Base-by-base conservation (phyloP, 2,797 vertebrate species). In the Sebastes cheni region DNA sequence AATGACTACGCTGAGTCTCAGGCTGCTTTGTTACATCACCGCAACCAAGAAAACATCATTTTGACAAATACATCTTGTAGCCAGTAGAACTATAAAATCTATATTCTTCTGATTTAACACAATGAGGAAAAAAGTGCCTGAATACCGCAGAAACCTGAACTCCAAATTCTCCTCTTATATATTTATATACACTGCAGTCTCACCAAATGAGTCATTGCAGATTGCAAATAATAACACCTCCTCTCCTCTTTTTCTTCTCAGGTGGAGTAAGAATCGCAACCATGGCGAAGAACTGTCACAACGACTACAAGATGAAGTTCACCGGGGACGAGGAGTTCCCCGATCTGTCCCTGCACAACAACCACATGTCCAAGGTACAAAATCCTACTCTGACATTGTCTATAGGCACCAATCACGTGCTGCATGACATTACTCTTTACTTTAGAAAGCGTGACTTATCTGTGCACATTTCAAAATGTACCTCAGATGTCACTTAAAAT, bases 211-310 rank as follows among this genome's bases (percentile, higher is more conserved):
- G 13, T 52, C 54, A 16, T 12, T 34, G 5, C 30, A 72, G 22
- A 36, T 36, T 36, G 2, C 13, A 5, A 46, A 27, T 18, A 66
- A 50, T 23, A n/a, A 65, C 1, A n/a, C 2, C 8, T 67, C 20
- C 14, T 18, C 16, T 42, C 4, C 2, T 5, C 9, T 69, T 22
- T 58, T 22, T 3, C 18, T 36, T 42, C 46, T 64, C 88, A 97
- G 96, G 88, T 88, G 87, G 86, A 90, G 74, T 83, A 86, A 91
- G 30, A 92, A 88, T 73, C n/a, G 83, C 95, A 97, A 69, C 92
- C 96, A 99, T 99, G 98, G 86, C 97, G 88, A 93, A 99, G 93
- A 96, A 96, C 93, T 97, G 96, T 79, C 96, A 99, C 93, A 99
- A 98, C 78, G 97, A 98, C 91, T 92, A 89, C 91, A 99, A 99